A percentile compares a stretch with the other conserved stretches of the same genome.
These are phyloP conservation scores for Aleiodes sp. DNA, from an alignment of 1,140 invertebrate species.

Conservation along the genomic window DNA sequence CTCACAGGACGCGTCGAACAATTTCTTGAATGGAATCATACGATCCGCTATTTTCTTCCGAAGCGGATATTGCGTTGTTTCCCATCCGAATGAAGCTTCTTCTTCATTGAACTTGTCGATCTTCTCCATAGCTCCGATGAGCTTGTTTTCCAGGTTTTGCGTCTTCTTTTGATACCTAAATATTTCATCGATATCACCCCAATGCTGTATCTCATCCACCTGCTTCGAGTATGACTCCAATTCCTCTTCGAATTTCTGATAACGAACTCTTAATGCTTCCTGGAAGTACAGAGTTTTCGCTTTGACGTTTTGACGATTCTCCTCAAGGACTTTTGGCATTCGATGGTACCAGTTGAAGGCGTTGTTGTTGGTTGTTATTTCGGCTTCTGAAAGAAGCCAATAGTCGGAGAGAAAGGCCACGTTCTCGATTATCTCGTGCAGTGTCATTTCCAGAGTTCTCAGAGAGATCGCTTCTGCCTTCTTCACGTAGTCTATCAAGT, in stretches of 20 bases:
- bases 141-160: constrained; percentile 73
- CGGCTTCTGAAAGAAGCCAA: constrained; percentile 77
- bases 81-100: constrained; percentile 90
- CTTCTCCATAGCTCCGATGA: constrained; percentile 76
- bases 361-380: constrained; percentile 84
- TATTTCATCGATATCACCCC: constrained; percentile 88
- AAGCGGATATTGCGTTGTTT: constrained; percentile 88
- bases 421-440: constrained; percentile 73
- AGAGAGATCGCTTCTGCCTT: constrained; percentile 77
- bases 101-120: constrained; percentile 94
- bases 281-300: constrained; percentile 90
- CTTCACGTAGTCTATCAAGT: constrained; percentile 80
- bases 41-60: constrained; percentile 78
- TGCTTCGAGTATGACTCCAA: constrained; percentile 82
- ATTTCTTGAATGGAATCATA: constrained; percentile 83
- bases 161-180: constrained; percentile 83
- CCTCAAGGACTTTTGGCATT: constrained; percentile 82
- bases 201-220: constrained; percentile 86
- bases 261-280: constrained; percentile 77
- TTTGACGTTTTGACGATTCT: constrained; percentile 81
- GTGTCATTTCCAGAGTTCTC: constrained; percentile 79
- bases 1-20: constrained; percentile 88
- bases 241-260: constrained; percentile 81
- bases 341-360: constrained; percentile 84
- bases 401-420: constrained; percentile 83